phyloP scores from a whole-genome alignment of 2,888 invertebrate genomes.

The Dugesia japonica region DNA sequence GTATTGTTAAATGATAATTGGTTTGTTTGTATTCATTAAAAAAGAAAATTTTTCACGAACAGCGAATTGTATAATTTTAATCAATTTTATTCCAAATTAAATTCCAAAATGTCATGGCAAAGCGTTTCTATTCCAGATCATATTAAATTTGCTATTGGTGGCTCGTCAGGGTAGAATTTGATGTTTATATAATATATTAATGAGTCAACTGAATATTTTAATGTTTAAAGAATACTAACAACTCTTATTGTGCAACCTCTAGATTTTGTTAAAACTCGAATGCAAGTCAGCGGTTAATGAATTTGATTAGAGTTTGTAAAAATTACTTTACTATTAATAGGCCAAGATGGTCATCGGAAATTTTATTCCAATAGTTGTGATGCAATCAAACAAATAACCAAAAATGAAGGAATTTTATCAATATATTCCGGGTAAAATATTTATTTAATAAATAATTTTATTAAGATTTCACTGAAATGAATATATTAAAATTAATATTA shows the following conservation, averaged over 20 bases:
- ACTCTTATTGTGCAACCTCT: conserved; percentile 82
- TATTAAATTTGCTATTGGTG: background rate
- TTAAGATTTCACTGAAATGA: too few relatives aligned
- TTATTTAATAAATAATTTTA: too few relatives aligned
- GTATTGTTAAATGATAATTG: too few relatives aligned
- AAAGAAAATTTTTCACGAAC: too few relatives aligned
- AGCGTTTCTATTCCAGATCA: background rate
- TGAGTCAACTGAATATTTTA: background rate
- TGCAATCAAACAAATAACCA: conserved; percentile 62
- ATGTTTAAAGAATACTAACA: conserved; percentile 65
- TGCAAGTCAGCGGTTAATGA: conserved; percentile 68
- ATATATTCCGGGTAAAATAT: conserved; percentile 62
- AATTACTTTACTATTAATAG: conserved; percentile 37
- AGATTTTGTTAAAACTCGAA: conserved; percentile 86
- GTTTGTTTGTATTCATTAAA: too few relatives aligned
- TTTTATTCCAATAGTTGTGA: conserved; percentile 61
- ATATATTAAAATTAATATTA: too few relatives aligned
- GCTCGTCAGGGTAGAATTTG: background rate
- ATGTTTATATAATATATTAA: background rate
- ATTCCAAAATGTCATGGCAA: background rate
- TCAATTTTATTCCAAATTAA: too few relatives aligned
- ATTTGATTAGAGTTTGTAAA: background rate
- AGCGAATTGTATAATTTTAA: too few relatives aligned
- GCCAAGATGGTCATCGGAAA: conserved; percentile 52
- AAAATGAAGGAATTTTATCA: conserved; percentile 68